phyloP scores from a whole-genome alignment of 2,888 invertebrate genomes.

The Beris chalybata region DNA sequence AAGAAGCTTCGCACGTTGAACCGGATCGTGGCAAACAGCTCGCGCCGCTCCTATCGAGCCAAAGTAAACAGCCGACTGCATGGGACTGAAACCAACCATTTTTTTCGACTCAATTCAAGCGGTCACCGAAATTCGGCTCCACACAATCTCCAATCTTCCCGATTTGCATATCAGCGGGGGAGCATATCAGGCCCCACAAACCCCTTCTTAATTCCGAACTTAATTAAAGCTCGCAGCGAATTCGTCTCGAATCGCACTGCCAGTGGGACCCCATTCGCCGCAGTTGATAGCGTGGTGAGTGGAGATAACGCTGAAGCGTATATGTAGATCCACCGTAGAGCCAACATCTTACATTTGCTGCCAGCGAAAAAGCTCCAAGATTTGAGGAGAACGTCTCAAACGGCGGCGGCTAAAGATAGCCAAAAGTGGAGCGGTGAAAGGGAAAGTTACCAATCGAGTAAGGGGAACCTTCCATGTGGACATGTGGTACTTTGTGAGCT shows the following conservation, averaged over 20 bases:
- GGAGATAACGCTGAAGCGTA: no score
- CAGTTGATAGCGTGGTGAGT: no score
- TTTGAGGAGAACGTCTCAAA: no score
- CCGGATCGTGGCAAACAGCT: conserved; percentile 12
- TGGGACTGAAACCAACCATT: conserved; percentile 16
- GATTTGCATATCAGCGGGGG: conserved; percentile 20
- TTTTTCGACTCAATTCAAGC: conserved; percentile 23
- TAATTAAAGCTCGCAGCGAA: not conserved
- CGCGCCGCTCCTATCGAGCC: conserved; percentile 27
- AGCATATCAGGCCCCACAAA: not conserved
- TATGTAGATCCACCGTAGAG: no score
- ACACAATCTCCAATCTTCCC: conserved; percentile 11
- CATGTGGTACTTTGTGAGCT: no score
- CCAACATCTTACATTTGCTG: no score
- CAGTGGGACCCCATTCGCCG: no score
- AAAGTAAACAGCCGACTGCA: conserved; percentile 30
- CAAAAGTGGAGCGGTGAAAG: no score
- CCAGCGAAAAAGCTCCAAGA: no score
- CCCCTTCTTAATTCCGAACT: not conserved
- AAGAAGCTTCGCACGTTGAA: conserved; percentile 15
- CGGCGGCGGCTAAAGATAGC: no score
- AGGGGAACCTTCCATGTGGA: no score
- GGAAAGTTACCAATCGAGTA: no score
- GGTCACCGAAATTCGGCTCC: conserved; percentile 12
- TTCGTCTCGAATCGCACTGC: not conserved